Base-by-base conservation (phyloP, 1,140 invertebrate species). In the Drosophila ogumai region DNA sequence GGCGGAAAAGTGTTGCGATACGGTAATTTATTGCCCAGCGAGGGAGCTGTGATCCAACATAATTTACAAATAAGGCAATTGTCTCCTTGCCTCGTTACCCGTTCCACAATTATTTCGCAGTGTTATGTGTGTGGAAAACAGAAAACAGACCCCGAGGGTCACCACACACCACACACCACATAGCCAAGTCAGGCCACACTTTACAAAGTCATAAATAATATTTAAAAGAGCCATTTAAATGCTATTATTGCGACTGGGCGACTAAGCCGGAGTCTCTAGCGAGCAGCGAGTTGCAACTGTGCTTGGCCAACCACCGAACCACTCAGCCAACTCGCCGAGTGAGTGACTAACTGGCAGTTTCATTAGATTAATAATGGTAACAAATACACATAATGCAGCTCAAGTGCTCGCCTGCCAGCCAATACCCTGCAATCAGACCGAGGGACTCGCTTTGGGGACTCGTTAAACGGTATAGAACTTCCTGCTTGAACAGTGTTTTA, bases 221-320 rank as follows among this genome's bases (percentile, higher is more conserved):
- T 82, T 82, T 79, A 82, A 82, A 81, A 82, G 75, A 82, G 80
- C 80, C 81, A 82, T 82, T 82, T 82, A 82, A 82, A 79, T 82
- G 75, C 60, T 82, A 79, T 79, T 81, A 81, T 76, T 80, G 71
- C 64, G 47, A 44, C 58, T 61, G 59, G 4, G 32, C 71, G 34
- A 73, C 22, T 65, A 38, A 54, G 6, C 13, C 47, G 50, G 38
- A 56, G 46, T 40, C 49, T 41, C 55, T 46, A 67, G 34, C n/a
- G 36, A 41, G 19, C 22, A n/a, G 25, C 25, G 28, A n/a, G n/a
- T n/a, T n/a, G n/a, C n/a, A n/a, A n/a, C n/a, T n/a, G n/a, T n/a
- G n/a, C n/a, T n/a, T n/a, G n/a, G n/a, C n/a, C n/a, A n/a, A 28
- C 46, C 58, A 32, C 6, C 19, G 49, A 34, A 13, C 36, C 49